Evolutionary conservation across 1,140 invertebrate genomes (phyloP), one percentile per base, ranked within the genome.

Genomic region (Achatina immaculata): DNA sequence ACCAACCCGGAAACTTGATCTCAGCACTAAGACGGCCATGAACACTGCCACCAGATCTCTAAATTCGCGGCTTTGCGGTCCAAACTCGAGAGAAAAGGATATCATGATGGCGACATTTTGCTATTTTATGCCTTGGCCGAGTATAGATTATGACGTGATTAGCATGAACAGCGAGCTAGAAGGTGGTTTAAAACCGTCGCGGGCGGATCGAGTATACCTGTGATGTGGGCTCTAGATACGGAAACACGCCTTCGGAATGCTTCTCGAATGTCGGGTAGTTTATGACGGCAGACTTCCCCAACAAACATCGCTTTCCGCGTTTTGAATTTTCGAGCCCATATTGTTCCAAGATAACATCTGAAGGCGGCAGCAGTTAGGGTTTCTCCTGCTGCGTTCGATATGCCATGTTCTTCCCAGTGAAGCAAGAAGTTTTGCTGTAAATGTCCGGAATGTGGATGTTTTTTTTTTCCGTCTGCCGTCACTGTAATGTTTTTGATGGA

Each of bases 91-190:
- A 28, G 58, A 62, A 21, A 31, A 34, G 58, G n/a, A n/a, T 62
- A 62, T 62, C 16, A 62, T 31, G 28, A 31, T 62, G n/a, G 4
- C 58, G 4, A 28, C 58, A 6, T 62, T 62, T 11, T 7, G 58
- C 28, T n/a, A 62, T 62, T 62, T 62, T 62, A 62, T 62, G 58
- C 28, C 2, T 1, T 16, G n/a, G 31, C 31, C 28, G 58, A 31
- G 58, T 62, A 31, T 62, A 62, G 58, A 62, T 62, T 62, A 62
- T 62, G 58, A 31, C 58, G 58, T 62, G 58, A 62, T 62, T 62
- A 62, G 58, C 28, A 62, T 31, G 28, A 11, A 31, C n/a, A 9
- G n/a, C 6, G 4, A 62, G 1, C 19, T 9, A 0, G n/a, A 16
- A n/a, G n/a, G 55, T n/a, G n/a, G 2, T 62, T 6, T 9, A 4